A percentile compares a stretch with the other conserved stretches of the same genome.
Evolutionary conservation across 2,113 vertebrate species (phyloP).

Genomic region (Toxostoma redivivum): DNA sequence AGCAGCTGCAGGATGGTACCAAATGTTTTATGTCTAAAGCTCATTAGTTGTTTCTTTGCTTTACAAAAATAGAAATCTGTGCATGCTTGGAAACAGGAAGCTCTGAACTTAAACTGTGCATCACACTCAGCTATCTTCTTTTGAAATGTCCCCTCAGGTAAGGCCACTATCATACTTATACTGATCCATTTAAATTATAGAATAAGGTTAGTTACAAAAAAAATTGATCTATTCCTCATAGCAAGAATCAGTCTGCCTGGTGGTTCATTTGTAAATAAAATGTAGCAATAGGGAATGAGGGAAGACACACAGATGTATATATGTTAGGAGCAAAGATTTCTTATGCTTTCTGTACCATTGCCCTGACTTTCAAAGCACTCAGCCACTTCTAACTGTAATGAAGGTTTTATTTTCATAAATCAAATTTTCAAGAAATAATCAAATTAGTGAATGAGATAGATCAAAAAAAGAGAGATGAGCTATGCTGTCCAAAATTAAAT

Average conservation of each 20-base stretch:
- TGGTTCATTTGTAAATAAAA: neutral
- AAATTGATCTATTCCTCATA: neutral
- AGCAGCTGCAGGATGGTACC: conserved; percentile 24
- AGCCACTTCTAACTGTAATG: neutral
- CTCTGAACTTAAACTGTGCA: neutral
- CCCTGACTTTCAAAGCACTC: neutral
- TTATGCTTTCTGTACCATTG: neutral
- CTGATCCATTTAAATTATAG: neutral
- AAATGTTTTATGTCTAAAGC: conserved; percentile 39
- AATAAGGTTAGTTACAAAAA: neutral
- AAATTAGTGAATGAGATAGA: neutral
- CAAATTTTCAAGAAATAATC: neutral
- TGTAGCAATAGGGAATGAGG: neutral
- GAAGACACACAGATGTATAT: neutral
- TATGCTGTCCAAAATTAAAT: neutral
- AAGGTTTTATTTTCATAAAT: neutral
- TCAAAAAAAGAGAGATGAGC: neutral
- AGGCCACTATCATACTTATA: neutral
- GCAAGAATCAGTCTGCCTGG: neutral
- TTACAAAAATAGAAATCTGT: conserved; percentile 35
- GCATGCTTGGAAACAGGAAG: neutral
- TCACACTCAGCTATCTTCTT: neutral
- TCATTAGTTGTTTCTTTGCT: neutral
- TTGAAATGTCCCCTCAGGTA: conserved; percentile 15
- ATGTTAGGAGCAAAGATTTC: neutral